These are phyloP conservation scores for Eublepharis macularius DNA, from an alignment of 2,113 vertebrate species.

Conservation along the genomic window DNA sequence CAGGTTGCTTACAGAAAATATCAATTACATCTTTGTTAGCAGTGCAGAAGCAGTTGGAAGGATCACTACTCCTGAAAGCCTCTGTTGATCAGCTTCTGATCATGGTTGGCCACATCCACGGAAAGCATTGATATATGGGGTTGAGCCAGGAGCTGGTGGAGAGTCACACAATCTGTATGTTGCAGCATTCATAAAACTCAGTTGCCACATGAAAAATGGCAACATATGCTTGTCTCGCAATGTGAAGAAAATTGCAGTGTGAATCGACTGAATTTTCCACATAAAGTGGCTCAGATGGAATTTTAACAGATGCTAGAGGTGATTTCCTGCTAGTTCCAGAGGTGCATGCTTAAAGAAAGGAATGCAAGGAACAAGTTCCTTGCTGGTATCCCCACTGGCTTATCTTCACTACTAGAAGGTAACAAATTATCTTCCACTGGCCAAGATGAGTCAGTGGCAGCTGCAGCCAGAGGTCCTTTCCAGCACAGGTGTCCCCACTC, in stretches of 20 bases:
- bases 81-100: not conserved
- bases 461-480: not conserved
- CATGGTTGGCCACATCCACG: not conserved
- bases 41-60: not conserved
- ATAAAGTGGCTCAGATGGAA: not conserved
- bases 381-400: not conserved
- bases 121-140: not conserved
- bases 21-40: not conserved
- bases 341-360: not conserved
- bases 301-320: not conserved
- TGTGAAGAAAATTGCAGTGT: not conserved
- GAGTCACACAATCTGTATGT: not conserved
- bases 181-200: not conserved
- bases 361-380: not conserved
- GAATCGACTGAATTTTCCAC: not conserved
- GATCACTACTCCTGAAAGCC: not conserved
- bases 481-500: not conserved
- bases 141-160: not conserved
- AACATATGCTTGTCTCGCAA: not conserved
- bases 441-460: not conserved
- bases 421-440: not conserved
- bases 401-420: not conserved
- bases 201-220: not conserved
- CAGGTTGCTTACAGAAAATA: not conserved
- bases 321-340: not conserved